Conservation (phyloP, 2,113 vertebrate species). For the Eubucco bourcierii region DNA sequence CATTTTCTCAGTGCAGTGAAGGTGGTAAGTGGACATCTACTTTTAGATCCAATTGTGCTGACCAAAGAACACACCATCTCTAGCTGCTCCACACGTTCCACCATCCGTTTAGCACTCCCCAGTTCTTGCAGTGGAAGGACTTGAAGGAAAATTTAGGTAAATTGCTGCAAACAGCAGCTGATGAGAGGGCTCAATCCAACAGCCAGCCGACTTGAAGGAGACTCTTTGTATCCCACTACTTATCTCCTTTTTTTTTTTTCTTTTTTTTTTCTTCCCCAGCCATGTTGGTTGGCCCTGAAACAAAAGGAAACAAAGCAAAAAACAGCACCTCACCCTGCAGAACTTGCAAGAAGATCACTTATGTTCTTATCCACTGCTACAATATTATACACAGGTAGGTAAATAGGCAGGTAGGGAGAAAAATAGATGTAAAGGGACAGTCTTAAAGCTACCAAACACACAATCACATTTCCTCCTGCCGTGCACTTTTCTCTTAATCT, state of each 20-base stretch:
- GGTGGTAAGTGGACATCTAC: not conserved
- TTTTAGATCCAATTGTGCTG: conserved; percentile 4
- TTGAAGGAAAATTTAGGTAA: not conserved
- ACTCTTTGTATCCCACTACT: not conserved
- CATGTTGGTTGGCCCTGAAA: not conserved
- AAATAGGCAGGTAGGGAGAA: not conserved
- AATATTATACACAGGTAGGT: not conserved
- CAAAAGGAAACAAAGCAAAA: too few species aligned
- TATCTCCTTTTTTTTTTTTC: not conserved
- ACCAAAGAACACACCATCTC: conserved; percentile 31
- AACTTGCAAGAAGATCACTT: not conserved
- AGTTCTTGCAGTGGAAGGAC: not conserved
- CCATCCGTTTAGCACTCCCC: conserved; percentile 21
- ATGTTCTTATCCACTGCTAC: not conserved
- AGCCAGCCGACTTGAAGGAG: not conserved
- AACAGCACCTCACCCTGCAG: not conserved
- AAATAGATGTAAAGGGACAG: not conserved
- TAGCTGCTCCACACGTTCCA: conserved; percentile 1
- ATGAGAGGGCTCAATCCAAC: not conserved
- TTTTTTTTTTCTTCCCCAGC: not conserved
- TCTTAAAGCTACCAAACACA: not conserved
- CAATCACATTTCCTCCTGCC: not conserved
- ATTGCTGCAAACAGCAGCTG: not conserved
- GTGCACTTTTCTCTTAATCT: not conserved
- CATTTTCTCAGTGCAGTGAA: not conserved